phyloP scores from a whole-genome alignment of 2,888 invertebrate species.

The Drosophila maculinotata region DNA sequence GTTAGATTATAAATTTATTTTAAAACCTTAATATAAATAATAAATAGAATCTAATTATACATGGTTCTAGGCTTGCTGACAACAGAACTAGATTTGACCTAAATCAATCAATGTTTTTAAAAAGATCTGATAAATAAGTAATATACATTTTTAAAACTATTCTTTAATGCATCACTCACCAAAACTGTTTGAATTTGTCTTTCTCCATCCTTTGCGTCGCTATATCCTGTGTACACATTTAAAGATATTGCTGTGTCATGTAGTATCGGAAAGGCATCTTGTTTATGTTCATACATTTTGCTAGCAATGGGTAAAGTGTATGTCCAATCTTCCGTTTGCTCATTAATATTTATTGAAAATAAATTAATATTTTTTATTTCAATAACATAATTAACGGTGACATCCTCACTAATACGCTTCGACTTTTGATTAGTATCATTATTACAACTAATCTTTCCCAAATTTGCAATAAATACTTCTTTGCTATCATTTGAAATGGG shows the following conservation, averaged over 20 bases:
- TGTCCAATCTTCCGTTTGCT: conserved; percentile 83
- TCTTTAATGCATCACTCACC: conserved; percentile 45
- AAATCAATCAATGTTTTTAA: too few species aligned
- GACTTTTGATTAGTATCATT: conserved; percentile 69
- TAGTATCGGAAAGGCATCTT: conserved; percentile 93
- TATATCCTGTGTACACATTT: conserved; percentile 70
- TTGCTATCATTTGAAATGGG: conserved; percentile 91
- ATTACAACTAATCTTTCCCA: conserved; percentile 92
- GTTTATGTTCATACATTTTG: conserved; percentile 90
- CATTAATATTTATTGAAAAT: conserved; percentile 90
- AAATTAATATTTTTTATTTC: conserved; percentile 95
- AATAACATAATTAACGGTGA: conserved; percentile 86
- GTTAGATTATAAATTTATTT: too few species aligned
- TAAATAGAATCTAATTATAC: too few species aligned
- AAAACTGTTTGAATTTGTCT: conserved; percentile 40
- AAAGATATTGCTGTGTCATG: conserved; percentile 95
- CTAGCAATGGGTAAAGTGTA: conserved; percentile 87
- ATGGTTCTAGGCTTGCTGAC: too few species aligned
- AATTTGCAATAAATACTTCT: conserved; percentile 95
- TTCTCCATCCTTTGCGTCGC: conserved; percentile 35
- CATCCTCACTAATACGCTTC: conserved; percentile 21
- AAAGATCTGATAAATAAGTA: too few species aligned
- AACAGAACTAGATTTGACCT: too few species aligned
- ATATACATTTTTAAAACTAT: neutral
- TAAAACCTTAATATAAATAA: too few species aligned